Percentiles rank a stretch among this genome's conserved stretches.
phyloP scores from a whole-genome alignment of 1,140 invertebrate genomes.

The Drosophila sturtevanti region DNA sequence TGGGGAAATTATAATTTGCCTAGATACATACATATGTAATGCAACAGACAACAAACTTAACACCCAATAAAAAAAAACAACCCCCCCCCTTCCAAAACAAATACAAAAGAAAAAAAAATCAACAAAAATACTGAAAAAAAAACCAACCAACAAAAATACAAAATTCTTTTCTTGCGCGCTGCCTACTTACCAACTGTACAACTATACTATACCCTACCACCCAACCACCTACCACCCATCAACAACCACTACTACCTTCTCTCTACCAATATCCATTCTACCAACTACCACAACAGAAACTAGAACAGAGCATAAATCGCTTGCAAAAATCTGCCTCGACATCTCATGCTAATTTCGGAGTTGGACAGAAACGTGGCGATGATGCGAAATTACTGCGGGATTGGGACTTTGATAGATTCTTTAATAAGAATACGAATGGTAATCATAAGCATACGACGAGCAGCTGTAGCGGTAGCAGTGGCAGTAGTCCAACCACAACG shows the following conservation, averaged over 20 bases:
- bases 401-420: conserved; percentile 92
- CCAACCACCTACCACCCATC: conserved; percentile 35
- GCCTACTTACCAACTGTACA: conserved; percentile 59
- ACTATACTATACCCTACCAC: conserved; percentile 37
- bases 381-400: conserved; percentile 86
- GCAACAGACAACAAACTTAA: conserved; percentile 22
- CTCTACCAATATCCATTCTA: conserved; percentile 17
- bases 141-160: conserved; percentile 31
- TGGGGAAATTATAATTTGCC: conserved; percentile 39
- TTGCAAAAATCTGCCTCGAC: conserved; percentile 81
- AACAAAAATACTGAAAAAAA: conserved; percentile 43
- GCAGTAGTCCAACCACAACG: conserved; percentile 47
- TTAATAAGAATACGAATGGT: conserved; percentile 84
- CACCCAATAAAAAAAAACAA: conserved; percentile 33
- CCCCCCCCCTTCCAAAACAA: conserved; percentile 14
- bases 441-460: background rate
- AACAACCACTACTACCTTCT: conserved; percentile 37
- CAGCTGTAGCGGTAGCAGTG: conserved; percentile 25
- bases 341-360: conserved; percentile 65
- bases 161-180: conserved; percentile 76
- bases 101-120: conserved; percentile 39
- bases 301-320: conserved; percentile 76
- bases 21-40: conserved; percentile 51
- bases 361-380: conserved; percentile 32
- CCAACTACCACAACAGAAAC: conserved; percentile 62